Base-by-base conservation (phyloP, 2,797 vertebrate species). In the Lithobates pipiens region DNA sequence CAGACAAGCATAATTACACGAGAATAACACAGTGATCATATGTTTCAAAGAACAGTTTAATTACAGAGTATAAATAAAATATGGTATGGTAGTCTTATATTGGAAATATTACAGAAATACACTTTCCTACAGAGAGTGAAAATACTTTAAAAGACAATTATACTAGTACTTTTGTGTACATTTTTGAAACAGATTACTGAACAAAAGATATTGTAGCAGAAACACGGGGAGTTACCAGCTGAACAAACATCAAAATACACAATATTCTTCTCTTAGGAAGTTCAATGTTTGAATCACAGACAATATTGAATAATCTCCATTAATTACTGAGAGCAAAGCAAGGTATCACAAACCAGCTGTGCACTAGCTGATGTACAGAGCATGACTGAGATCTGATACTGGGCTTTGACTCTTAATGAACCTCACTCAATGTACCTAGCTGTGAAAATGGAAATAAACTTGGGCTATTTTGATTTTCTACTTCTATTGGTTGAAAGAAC, bases 221-320 rank as follows among this genome's bases (percentile, higher is more conserved):
- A 92, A 92, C 93, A 93, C 46, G 92, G 81, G 90, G 93, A 93
- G 92, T 93, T 93, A 94, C 90, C 91, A 94, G 93, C 85, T 94
- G 89, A 95, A 95, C 93, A 91, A 95, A 95, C 94, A 95, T 89
- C 94, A 94, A 95, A 95, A 93, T 91, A 90, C 93, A 95, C 93
- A 92, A 91, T 95, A 94, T 91, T 94, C 89, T 92, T 93, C 92
- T 94, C 94, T 92, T 93, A 93, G 92, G 93, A 95, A 94, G 92
- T 91, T 93, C 94, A 91, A 93, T 93, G 92, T 92, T 93, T 90
- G 92, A 93, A 94, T 93, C 94, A 95, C 91, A 94, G 92, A 95
- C 94, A 94, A 90, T 91, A 91, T 89, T 91, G 91, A 94, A 88
- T 90, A 91, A 78, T 76, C 50, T 50, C 69, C 54, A 74, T 72